Base-by-base conservation (phyloP, 2,113 vertebrate genomes). In the Mormyrus iriodes region DNA sequence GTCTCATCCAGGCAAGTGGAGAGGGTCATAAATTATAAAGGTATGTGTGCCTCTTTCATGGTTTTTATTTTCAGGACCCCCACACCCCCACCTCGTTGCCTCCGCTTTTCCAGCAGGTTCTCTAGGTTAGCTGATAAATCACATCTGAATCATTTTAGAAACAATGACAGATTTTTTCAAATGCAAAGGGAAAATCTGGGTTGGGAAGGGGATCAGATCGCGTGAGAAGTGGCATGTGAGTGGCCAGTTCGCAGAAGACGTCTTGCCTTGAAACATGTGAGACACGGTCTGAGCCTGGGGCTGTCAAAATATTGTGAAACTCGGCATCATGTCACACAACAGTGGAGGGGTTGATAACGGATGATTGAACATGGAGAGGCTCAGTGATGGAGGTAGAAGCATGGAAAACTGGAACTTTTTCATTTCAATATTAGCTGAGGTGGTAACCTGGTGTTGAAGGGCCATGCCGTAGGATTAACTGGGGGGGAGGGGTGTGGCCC, bases 21-120 rank as follows among this genome's bases (percentile, higher is more conserved):
- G 86, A 91, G 82, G 46, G 21, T 52, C 46, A 73, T 89, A 85
- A 85, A 90, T 87, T 52, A 55, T 87, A 48, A 86, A 90, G 48
- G 61, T 76, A 79, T 87, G 55, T 76, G n/a, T 89, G 58, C 61
- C 44, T 76, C 48, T 61, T 73, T 76, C 10, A 73, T 85, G 83
- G 24, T 65, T 89, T 85, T 49, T 35, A 86, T 53, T 86, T 89
- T 73, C 1, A 65, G 27, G 49, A 44, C 84, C 58, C 55, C 42
- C 27, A 2, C 42, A 24, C 42, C 53, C 55, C 65, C 51, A 35
- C 51, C 27, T 48, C 21, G 15, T 51, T 17, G n/a, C 49, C 31
- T 39, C 73, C 17, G 13, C 31, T 6, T 19, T 42, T 79, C 15
- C 73, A 19, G 31, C 35, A 69, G 46, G 27, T 27, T 17, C 31